Percentiles rank a stretch among this genome's conserved stretches.
phyloP scores from a whole-genome alignment of 2,113 vertebrate genomes.

The Cephalopholis sonnerati region DNA sequence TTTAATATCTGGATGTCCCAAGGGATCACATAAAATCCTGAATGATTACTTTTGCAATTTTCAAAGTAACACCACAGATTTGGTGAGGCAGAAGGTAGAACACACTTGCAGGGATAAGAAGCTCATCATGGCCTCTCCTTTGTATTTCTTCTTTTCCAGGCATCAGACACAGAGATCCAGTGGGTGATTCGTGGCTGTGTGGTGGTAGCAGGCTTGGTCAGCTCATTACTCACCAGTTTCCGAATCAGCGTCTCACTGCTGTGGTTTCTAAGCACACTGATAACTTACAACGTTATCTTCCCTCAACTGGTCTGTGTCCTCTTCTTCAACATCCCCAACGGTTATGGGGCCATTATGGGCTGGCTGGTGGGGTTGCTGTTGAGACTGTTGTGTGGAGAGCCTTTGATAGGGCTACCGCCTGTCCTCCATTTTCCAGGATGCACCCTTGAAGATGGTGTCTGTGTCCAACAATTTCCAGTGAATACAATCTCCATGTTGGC shows the following conservation, averaged over 20 bases:
- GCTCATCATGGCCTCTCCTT: background rate
- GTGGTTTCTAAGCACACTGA: background rate
- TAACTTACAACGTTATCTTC: conserved; percentile 80
- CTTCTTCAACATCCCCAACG: conserved; percentile 73
- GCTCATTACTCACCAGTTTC: background rate
- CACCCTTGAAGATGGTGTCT: conserved; percentile 56
- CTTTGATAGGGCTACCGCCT: conserved; percentile 65
- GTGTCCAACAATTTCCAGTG: conserved; percentile 80
- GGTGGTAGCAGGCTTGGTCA: background rate
- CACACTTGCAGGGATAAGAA: background rate
- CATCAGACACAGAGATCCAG: background rate
- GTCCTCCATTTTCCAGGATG: conserved; percentile 78
- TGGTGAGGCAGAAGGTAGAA: too few relatives aligned
- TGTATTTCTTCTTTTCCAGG: background rate
- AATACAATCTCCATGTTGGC: conserved; percentile 80
- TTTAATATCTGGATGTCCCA: too few relatives aligned
- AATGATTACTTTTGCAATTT: too few relatives aligned
- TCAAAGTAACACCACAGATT: too few relatives aligned
- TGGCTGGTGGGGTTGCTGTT: conserved; percentile 76
- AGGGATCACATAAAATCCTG: too few relatives aligned
- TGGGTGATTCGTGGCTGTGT: conserved; percentile 2
- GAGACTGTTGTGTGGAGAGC: conserved; percentile 82
- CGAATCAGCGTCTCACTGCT: background rate
- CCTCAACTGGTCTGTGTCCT: conserved; percentile 82
- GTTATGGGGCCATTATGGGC: conserved; percentile 77